A percentile compares a stretch with the other conserved stretches of the same genome.
These are phyloP conservation scores for Otis tarda DNA, from an alignment of 2,113 vertebrate species.

Conservation along the genomic window DNA sequence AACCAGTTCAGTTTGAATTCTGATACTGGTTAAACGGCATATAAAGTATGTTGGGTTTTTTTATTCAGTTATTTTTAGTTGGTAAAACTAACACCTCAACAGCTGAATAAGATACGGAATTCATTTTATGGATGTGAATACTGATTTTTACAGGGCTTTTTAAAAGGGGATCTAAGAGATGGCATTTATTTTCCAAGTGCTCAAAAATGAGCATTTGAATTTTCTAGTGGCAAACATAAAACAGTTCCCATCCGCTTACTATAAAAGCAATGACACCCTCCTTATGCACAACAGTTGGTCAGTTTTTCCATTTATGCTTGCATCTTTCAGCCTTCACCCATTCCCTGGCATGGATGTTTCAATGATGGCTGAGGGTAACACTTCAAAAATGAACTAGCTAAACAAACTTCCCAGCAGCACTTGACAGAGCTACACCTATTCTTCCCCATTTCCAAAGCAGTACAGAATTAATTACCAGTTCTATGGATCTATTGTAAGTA, in stretches of 20 bases:
- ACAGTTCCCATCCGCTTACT: not conserved
- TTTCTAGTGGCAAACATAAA: conserved; percentile 21
- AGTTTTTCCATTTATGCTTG: conserved; percentile 53
- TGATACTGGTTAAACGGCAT: not conserved
- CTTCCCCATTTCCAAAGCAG: conserved; percentile 87
- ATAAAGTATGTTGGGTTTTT: accelerated
- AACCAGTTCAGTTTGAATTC: not conserved
- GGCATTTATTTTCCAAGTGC: not conserved
- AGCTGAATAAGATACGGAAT: not conserved
- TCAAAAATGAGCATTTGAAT: not conserved
- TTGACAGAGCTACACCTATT: conserved; percentile 88
- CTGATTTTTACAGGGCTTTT: not conserved
- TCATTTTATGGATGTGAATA: not conserved
- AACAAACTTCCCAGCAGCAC: conserved; percentile 87
- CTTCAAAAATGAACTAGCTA: conserved; percentile 85
- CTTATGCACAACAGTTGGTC: conserved; percentile 49
- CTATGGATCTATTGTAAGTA: conserved; percentile 90
- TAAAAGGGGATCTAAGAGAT: not conserved
- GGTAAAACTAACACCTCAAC: not conserved
- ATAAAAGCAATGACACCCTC: not conserved
- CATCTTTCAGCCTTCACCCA: conserved; percentile 57
- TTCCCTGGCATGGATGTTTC: conserved; percentile 63
- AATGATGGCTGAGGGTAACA: conserved; percentile 78
- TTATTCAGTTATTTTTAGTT: not conserved
- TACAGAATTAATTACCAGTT: conserved; percentile 90